Conservation (phyloP, 2,113 vertebrate genomes). For the Corynorhinus townsendii region DNA sequence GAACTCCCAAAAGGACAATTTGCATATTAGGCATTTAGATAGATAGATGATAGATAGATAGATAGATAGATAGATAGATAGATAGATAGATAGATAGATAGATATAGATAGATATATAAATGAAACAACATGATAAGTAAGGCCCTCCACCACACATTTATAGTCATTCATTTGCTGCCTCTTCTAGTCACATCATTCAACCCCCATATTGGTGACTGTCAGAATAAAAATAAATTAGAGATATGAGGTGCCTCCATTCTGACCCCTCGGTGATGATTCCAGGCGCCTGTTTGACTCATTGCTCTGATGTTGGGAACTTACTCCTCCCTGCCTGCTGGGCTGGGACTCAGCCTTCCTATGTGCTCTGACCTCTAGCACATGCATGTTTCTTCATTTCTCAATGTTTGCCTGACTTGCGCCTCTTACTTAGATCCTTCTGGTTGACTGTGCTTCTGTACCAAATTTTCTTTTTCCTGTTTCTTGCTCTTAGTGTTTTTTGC, state of each 20-base stretch:
- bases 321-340: background rate
- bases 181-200: background rate
- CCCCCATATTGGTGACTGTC: background rate
- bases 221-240: background rate
- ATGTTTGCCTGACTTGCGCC: background rate
- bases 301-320: background rate
- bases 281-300: background rate
- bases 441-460: background rate
- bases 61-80: no score
- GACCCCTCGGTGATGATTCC: background rate
- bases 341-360: background rate
- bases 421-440: background rate
- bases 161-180: background rate
- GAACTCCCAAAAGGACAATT: no score
- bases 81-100: no score
- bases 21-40: no score
- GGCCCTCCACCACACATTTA: background rate
- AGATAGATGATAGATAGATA: no score
- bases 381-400: background rate
- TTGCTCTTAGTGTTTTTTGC: background rate
- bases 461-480: background rate
- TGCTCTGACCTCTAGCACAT: background rate
- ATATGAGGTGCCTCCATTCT: accelerated
- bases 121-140: background rate
- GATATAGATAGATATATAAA: no score